These are phyloP conservation scores for Anolis sagrei DNA, from an alignment of 2,113 vertebrate genomes.

Conservation along the genomic window DNA sequence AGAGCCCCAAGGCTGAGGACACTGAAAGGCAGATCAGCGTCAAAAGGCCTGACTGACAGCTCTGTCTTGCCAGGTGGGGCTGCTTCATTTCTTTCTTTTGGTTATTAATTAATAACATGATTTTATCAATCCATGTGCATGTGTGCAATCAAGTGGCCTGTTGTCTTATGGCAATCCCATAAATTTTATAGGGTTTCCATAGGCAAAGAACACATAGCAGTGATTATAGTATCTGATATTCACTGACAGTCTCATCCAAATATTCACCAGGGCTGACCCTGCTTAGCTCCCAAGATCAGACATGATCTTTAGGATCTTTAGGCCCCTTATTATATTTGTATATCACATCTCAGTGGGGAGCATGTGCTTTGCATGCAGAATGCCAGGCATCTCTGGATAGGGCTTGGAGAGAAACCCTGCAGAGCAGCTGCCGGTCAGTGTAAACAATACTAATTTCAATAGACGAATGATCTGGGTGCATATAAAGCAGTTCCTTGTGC, in stretches of 20 bases:
- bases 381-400: neutral
- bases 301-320: no score
- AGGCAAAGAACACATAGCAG: no score
- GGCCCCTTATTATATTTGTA: neutral
- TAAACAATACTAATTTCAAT: neutral
- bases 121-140: neutral
- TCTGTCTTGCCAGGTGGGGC: neutral
- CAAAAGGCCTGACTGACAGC: neutral
- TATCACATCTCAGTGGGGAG: neutral
- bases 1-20: neutral
- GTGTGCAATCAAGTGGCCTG: neutral
- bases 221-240: no score
- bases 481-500: no score
- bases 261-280: no score
- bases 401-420: neutral
- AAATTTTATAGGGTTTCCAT: no score
- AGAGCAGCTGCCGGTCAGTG: neutral
- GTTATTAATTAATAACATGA: neutral
- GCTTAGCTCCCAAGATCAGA: no score
- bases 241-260: no score
- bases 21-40: neutral
- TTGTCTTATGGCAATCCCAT: no score
- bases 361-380: neutral
- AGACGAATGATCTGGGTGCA: neutral
- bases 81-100: neutral